Conservation (phyloP, 1,140 invertebrate genomes). For the Lepeophtheirus salmonis region DNA sequence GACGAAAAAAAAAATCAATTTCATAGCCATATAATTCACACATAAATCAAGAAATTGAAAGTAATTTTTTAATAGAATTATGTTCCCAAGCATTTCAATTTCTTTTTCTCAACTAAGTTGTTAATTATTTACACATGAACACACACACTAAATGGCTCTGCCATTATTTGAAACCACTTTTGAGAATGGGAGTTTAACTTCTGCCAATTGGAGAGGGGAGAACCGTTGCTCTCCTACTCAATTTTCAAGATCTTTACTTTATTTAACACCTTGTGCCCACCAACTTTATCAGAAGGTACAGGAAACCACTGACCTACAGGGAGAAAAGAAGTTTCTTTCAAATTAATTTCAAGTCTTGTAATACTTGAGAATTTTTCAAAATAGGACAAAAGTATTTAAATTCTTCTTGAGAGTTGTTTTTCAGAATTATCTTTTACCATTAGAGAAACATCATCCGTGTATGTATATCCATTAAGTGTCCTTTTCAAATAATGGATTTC, state of each 20-base stretch:
- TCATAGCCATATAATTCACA: too few relatives aligned
- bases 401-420: neutral
- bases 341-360: neutral
- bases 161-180: too few relatives aligned
- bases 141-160: too few relatives aligned
- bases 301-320: neutral
- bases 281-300: neutral
- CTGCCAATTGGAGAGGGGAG: neutral
- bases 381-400: neutral
- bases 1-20: too few relatives aligned
- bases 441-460: neutral
- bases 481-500: too few relatives aligned
- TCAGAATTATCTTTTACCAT: neutral
- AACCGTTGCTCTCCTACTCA: neutral
- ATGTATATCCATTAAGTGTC: too few relatives aligned
- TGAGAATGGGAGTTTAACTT: too few relatives aligned
- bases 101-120: too few relatives aligned
- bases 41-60: too few relatives aligned
- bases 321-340: neutral
- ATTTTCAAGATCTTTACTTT: neutral
- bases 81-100: too few relatives aligned
- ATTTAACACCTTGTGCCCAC: neutral
- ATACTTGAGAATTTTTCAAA: neutral
- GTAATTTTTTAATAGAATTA: too few relatives aligned
- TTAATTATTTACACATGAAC: too few relatives aligned